Base-by-base conservation (phyloP, 2,888 invertebrate species). In the Desoria tigrina region DNA sequence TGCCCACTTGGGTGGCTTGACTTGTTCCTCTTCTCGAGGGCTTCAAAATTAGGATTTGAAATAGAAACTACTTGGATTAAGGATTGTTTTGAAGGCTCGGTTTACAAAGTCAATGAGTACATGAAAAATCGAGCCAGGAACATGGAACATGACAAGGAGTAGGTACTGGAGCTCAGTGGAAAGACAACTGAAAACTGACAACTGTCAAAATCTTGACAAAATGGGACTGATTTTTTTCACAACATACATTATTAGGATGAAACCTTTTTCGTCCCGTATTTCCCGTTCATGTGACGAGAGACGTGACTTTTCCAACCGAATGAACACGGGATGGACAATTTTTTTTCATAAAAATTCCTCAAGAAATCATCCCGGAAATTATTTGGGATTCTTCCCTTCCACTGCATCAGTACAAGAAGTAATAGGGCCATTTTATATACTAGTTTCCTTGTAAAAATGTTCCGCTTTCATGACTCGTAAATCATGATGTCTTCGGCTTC, bases 351-450 rank as follows among this genome's bases (percentile, higher is more conserved):
- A 57, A 57, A 57, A 57, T 57, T 57, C 56, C 42, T 42, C 42
- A 26, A 55, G 55, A 27, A 55, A 55, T 55, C 55, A 55, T 55
- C 24, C 56, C 56, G 56, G 56, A 57, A 57, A 57, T 57, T 57
- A 57, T 57, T 57, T 57, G 42, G 42, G 42, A 57, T 57, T 57
- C 42, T 37, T 39, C 21, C 56, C 21, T 37, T 45, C 45, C 45
- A 18, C 16, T 39, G 16, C 39, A 11, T 39, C 16, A 39, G 9
- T 39, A 39, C 16, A 39, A 16, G 39, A 16, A 16, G 39, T 39
- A n/a, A 32, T 32, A 32, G 11, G 6, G 6, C 32, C 4, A 32
- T 4, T 32, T 11, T 11, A 32, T 11, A 32, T 32, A 7, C 11
- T 32, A 7, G 32, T 32, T 7, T 32, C 32, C 32, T 4, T 32